phyloP scores from a whole-genome alignment of 2,113 vertebrate genomes.

The Ceratotherium simum region DNA sequence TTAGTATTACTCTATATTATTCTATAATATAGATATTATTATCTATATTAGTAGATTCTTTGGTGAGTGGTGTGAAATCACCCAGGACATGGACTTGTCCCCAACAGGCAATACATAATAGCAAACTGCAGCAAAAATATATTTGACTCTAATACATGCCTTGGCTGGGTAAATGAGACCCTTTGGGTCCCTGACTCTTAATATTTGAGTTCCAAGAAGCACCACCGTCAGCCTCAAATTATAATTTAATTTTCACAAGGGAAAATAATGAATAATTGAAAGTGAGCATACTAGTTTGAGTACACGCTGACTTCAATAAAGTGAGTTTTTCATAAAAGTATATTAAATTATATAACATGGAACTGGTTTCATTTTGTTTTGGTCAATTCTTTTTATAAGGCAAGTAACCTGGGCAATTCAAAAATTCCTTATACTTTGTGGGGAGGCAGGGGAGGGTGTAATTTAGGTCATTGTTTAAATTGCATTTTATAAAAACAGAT shows the following conservation, averaged over 20 bases:
- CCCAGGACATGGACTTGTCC: not conserved
- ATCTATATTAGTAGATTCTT: no score
- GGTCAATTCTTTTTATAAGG: slow-evolving; percentile 31
- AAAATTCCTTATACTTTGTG: not conserved
- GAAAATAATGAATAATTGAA: not conserved
- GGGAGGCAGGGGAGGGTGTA: not conserved
- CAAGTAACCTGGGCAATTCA: not conserved
- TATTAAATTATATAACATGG: not conserved
- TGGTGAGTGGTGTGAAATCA: not conserved
- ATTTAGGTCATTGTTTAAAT: not conserved
- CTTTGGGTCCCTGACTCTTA: not conserved
- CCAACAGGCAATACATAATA: not conserved
- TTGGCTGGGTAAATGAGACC: not conserved
- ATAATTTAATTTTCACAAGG: slow-evolving; percentile 39
- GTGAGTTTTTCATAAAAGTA: not conserved
- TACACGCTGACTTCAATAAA: slow-evolving; percentile 26
- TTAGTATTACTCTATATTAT: not conserved
- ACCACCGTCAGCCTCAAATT: not conserved
- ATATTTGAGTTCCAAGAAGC: not conserved
- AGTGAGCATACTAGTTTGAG: not conserved
- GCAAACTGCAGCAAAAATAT: not conserved
- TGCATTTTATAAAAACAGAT: slow-evolving; percentile 10
- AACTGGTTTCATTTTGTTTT: not conserved
- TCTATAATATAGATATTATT: no score
- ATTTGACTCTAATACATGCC: not conserved